These are phyloP conservation scores for Pipistrellus pygmaeus DNA, from an alignment of 2,797 vertebrate genomes.

Conservation along the genomic window DNA sequence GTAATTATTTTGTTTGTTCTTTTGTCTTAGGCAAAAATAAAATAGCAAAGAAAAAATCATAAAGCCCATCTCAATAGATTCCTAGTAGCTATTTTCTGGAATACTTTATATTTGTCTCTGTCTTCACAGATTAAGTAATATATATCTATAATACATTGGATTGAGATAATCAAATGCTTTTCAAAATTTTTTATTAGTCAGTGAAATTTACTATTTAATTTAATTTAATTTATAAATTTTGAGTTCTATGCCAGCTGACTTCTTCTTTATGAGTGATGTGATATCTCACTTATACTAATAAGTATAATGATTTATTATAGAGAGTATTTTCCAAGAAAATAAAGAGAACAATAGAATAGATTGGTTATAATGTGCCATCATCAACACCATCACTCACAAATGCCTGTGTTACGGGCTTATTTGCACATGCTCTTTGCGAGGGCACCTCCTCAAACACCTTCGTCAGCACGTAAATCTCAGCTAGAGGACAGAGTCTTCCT, in stretches of 20 bases:
- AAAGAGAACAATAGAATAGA: slow-evolving; percentile 21
- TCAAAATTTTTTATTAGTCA: slow-evolving; percentile 25
- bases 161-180: slow-evolving; percentile 19
- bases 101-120: slow-evolving; percentile 13
- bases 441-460: slow-evolving; percentile 41
- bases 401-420: not conserved
- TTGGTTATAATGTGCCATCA: not conserved
- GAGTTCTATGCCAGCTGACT: not conserved
- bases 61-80: not conserved
- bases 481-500: slow-evolving; percentile 40
- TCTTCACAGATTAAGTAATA: not conserved
- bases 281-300: slow-evolving; percentile 50
- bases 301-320: not conserved
- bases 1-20: not conserved
- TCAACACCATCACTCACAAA: not conserved
- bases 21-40: not conserved
- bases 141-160: not conserved
- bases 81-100: not conserved
- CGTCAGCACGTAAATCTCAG: slow-evolving; percentile 50
- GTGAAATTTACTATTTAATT: slow-evolving; percentile 18
- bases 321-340: not conserved
- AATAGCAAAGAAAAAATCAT: not conserved
- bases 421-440: not conserved
- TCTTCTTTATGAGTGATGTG: slow-evolving; percentile 17
- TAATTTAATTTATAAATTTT: slow-evolving; percentile 46